These are phyloP conservation scores for Polyommatus iphigenia DNA, from an alignment of 2,888 invertebrate species.

Conservation along the genomic window DNA sequence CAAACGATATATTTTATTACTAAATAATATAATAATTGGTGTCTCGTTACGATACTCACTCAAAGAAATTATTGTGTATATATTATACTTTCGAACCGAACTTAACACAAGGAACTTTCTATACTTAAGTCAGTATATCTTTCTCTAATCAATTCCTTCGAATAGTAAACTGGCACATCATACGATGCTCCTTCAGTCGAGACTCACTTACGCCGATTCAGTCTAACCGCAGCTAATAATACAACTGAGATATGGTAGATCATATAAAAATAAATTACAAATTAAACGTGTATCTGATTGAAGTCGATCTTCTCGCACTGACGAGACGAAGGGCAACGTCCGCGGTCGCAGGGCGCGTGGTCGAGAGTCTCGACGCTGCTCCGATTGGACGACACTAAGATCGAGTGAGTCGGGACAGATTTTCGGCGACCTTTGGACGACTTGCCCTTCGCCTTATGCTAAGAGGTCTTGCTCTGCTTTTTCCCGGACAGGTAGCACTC, in stretches of 20 bases:
- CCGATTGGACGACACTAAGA: slow-evolving; percentile 68
- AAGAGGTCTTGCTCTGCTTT: slow-evolving; percentile 80
- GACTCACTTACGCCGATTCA: slow-evolving; percentile 32
- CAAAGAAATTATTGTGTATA: slow-evolving; percentile 36
- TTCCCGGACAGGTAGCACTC: slow-evolving; percentile 86
- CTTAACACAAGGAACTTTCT: slow-evolving; percentile 43
- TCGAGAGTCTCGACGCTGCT: slow-evolving; percentile 73
- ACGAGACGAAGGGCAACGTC: slow-evolving; percentile 61
- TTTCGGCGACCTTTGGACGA: slow-evolving; percentile 77
- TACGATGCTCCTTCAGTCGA: slow-evolving; percentile 33
- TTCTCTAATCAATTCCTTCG: slow-evolving; percentile 62
- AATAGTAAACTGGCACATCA: slow-evolving; percentile 38
- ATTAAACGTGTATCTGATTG: slow-evolving; percentile 82
- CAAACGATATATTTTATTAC: slow-evolving; percentile 11
- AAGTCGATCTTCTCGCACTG: slow-evolving; percentile 60
- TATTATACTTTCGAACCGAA: slow-evolving; percentile 37
- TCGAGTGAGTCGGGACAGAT: slow-evolving; percentile 60
- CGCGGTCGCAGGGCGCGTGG: slow-evolving; percentile 56
- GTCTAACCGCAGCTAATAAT: slow-evolving; percentile 35
- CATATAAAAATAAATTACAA: slow-evolving; percentile 32
- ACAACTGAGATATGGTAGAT: slow-evolving; percentile 35
- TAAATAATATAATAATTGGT: slow-evolving; percentile 39
- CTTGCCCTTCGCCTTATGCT: slow-evolving; percentile 85
- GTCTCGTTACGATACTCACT: slow-evolving; percentile 38
- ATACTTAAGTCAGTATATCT: slow-evolving; percentile 42